Base-by-base conservation (phyloP, 1,140 invertebrate species). In the Streblospio benedicti region DNA sequence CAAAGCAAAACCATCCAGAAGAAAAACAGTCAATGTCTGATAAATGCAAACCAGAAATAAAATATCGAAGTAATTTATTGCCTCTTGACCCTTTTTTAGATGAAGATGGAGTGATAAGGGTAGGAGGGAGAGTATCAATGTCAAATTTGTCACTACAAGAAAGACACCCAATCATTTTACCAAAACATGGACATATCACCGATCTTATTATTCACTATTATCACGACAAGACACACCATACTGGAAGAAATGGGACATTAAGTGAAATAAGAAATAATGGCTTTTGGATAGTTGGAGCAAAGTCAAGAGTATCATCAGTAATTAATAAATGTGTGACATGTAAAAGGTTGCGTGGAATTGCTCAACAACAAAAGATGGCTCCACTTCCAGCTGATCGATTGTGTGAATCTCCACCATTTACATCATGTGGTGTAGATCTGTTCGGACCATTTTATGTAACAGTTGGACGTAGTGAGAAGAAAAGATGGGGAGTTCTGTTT, bases 271-370 rank as follows among this genome's bases (percentile, higher is more conserved):
- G 45, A 16, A 20, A 6, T 20, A n/a, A 49, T 49, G 16, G 9
- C 6, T 9, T 25, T n/a, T 16, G 16, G 45, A 49, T 25, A 49
- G 12, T n/a, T 23, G 23, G 16, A 49, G 6, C 6, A 6, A n/a
- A 20, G 5, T 16, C 4, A 16, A 18, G 9, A 16, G 33, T 56
- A 9, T 9, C 31, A 44, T 20, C 20, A 44, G 20, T 47, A 6
- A 56, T 56, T 18, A 16, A 14, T 5, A 45, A 56, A 16, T 56
- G 33, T 44, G 54, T 56, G n/a, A 44, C n/a, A n/a, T 56, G 54
- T 27, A 27, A 18, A 47, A 56, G 28, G 25, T 25, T 56, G 4
- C 14, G 54, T 5, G n/a, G 18, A 45, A 5, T 25, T 4, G 6
- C 32, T 20, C n/a, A 56, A 27, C 14, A 5, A 18, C 30, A 56